Base-by-base conservation (phyloP, 2,113 vertebrate genomes). In the Gymnocephalus cernua region DNA sequence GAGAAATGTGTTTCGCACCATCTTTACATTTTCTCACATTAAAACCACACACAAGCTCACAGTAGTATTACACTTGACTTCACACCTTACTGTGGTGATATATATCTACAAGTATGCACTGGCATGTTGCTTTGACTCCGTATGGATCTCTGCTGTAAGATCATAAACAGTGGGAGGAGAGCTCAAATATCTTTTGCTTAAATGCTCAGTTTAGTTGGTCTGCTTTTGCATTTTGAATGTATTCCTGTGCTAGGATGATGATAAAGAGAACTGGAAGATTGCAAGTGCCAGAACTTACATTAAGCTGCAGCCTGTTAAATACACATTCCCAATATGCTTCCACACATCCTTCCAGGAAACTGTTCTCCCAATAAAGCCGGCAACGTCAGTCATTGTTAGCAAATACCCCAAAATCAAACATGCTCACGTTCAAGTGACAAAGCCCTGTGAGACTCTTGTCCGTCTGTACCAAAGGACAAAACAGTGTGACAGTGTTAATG, bases 21-120 rank as follows among this genome's bases (percentile, higher is more conserved):
- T 21, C 51, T 73, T 70, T 27, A 71, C 23, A 29, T 65, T 47
- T 71, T 41, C 32, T 59, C 77, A 48, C 63, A 0, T 64, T 29
- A 58, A 69, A 68, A 11, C 21, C 63, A 69, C 64, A 65, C 65
- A 54, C 3, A 2, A 6, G 57, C 27, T 53, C 70, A 1, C 70
- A 25, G 79, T 29, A 0, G 18, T 4, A 23, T 76, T 38, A n/a
- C 68, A 51, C 68, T 10, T 56, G 29, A 29, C 61, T 48, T 45
- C 57, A 62, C 73, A 71, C 38, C 3, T 63, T 4, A 7, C 45
- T 15, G 19, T 14, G 3, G 8, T 27, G 35, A 67, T 32, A 32
- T 32, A 38, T 38, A 38, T 56, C 67, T 77, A 2, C 67, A 72
- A 1, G 59, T 67, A 35, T 41, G 16, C 10, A 14, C 10, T 6